A percentile compares a stretch with the other conserved stretches of the same genome.
phyloP scores from a whole-genome alignment of 2,888 invertebrate species.

The Tipula lateralis region DNA sequence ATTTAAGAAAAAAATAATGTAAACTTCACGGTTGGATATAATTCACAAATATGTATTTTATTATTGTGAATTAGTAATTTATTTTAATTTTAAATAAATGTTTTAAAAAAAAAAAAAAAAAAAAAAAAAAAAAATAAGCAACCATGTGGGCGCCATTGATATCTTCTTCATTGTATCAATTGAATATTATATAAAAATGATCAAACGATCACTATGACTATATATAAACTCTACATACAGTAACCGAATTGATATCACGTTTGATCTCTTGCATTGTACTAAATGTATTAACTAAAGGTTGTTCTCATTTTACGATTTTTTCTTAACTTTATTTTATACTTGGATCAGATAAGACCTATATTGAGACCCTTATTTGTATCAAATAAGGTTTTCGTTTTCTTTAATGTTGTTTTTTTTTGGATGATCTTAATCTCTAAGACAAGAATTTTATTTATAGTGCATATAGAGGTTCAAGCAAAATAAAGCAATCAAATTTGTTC shows the following conservation, averaged over 20 bases:
- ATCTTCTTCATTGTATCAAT: slow-evolving; percentile 11
- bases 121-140: background rate
- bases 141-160: slow-evolving; percentile 19
- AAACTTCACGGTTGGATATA: slow-evolving; percentile 19
- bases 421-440: slow-evolving; percentile 11
- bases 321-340: background rate
- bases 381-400: background rate
- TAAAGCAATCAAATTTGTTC: background rate
- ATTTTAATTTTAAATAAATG: background rate
- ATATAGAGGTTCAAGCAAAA: background rate
- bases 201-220: background rate
- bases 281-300: background rate
- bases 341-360: background rate
- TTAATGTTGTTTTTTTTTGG: background rate
- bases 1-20: background rate
- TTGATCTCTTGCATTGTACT: background rate
- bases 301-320: background rate
- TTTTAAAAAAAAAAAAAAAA: background rate
- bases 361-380: slow-evolving; percentile 6
- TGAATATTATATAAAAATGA: background rate
- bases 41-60: slow-evolving; percentile 19
- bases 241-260: background rate
- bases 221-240: background rate
- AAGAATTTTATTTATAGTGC: slow-evolving; percentile 19
- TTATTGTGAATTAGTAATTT: slow-evolving; percentile 24